Evolutionary conservation across 2,888 invertebrate species (phyloP), one percentile per base, ranked within the genome.

Genomic region (Pterostichus madidus): DNA sequence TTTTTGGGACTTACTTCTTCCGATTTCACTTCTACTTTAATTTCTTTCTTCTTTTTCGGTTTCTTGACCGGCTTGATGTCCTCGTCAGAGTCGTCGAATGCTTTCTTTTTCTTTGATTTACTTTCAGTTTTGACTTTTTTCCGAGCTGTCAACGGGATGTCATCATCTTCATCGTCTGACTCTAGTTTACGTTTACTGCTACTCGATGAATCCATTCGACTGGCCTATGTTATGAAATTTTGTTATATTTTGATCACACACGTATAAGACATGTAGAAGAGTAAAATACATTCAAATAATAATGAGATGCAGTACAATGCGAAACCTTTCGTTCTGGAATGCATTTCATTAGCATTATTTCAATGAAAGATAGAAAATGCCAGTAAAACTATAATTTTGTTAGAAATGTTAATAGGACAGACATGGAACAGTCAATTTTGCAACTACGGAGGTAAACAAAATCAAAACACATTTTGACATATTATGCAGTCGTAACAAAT

Each of bases 81-180:
- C 80, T 93, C 92, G 81, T 92, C 93, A 59, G 91, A 91, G 56
- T 91, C 90, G 86, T 92, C 87, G 85, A 83, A 85, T 87, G 93
- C 92, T 86, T 92, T 94, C 82, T 92, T 90, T 88, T 90, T 90
- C 80, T 88, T 39, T 8, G 87, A 86, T 84, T 89, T 89, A 86
- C 92, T 93, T 86, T 91, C 91, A 83, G 91, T 91, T 87, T 95
- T 95, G 3, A 92, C 88, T 87, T 94, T 95, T 87, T 95, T 95
- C 35, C 94, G 91, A 71, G 93, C 92, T 11, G 91, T 90, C 81
- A 96, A 89, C 17, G 96, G 96, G 46, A 92, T 87, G 88, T 95
- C 95, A 86, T 95, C 95, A 83, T 92, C 92, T 71, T 90, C 90
- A 86, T 95, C 94, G 86, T 93, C 94, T 86, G 92, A 92, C 76